A percentile compares a stretch with the other conserved stretches of the same genome.
These are phyloP conservation scores for Ptilorrhoa leucosticta DNA, from an alignment of 2,113 vertebrate genomes.

Conservation along the genomic window DNA sequence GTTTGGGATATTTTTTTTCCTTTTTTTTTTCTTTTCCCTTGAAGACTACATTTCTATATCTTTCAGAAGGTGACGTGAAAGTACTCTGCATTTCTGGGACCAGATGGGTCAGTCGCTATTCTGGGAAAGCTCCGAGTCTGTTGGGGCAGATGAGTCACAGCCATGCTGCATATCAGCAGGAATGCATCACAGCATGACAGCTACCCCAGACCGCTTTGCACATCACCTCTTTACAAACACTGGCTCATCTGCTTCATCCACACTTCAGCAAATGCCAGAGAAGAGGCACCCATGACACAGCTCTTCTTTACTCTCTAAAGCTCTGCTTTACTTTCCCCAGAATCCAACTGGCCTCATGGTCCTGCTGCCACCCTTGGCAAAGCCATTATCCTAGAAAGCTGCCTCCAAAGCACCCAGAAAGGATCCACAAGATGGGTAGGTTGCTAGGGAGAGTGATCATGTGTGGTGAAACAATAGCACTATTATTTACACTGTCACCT, in stretches of 20 bases:
- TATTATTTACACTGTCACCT: not conserved
- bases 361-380: not conserved
- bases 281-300: not conserved
- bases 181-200: not conserved
- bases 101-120: not conserved
- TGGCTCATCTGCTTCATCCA: not conserved
- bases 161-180: not conserved
- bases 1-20: not conserved
- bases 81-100: not conserved
- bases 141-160: not conserved
- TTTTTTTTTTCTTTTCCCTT: not conserved
- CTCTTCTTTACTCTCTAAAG: no score
- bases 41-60: not conserved
- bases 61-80: not conserved
- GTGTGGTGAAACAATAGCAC: not conserved
- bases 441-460: not conserved
- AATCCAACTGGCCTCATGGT: not conserved
- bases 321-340: not conserved
- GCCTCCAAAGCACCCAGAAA: not conserved
- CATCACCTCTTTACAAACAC: not conserved
- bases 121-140: not conserved
- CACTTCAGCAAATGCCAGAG: not conserved
- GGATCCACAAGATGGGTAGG: not conserved
- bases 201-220: not conserved
- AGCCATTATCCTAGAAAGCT: not conserved